Percentiles rank a stretch among this genome's conserved stretches.
Evolutionary conservation across 2,888 invertebrate species (phyloP).

Genomic region (Apantesis nais): DNA sequence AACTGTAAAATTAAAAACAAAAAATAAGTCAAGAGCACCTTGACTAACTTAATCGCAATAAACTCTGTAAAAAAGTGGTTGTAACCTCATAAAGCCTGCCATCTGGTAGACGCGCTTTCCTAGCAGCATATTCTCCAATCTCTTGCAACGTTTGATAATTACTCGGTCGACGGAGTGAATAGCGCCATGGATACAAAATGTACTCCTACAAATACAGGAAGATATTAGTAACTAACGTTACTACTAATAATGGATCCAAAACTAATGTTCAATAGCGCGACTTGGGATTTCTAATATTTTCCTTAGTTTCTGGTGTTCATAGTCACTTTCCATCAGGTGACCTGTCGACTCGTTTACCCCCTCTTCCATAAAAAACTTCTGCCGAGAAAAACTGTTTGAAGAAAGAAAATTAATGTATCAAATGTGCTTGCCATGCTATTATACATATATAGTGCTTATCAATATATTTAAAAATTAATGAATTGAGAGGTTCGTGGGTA

Average conservation of each 20-base stretch:
- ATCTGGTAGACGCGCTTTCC: slow-evolving; percentile 70
- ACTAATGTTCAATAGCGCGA: not conserved
- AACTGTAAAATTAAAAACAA: not conserved
- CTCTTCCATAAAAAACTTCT: no score
- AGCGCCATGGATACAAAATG: slow-evolving; percentile 79
- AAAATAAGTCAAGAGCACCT: not conserved
- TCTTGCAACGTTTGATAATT: slow-evolving; percentile 72
- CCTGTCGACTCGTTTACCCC: no score
- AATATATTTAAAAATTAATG: no score
- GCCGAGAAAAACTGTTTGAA: no score
- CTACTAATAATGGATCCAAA: not conserved
- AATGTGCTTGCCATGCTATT: no score
- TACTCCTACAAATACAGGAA: slow-evolving; percentile 62
- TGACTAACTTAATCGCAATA: not conserved
- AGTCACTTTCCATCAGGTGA: no score
- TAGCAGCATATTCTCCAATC: slow-evolving; percentile 78
- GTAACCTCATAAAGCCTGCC: slow-evolving; percentile 75
- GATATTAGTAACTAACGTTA: not conserved
- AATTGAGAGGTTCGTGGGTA: no score
- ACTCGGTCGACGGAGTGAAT: slow-evolving; percentile 68
- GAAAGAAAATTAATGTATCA: no score
- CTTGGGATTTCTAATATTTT: no score
- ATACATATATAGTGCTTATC: no score
- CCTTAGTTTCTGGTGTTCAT: no score
- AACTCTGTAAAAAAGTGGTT: not conserved